A percentile compares a stretch with the other conserved stretches of the same genome.
These are phyloP conservation scores for Chymomyza caudatula DNA, from an alignment of 2,888 invertebrate genomes.

Conservation along the genomic window DNA sequence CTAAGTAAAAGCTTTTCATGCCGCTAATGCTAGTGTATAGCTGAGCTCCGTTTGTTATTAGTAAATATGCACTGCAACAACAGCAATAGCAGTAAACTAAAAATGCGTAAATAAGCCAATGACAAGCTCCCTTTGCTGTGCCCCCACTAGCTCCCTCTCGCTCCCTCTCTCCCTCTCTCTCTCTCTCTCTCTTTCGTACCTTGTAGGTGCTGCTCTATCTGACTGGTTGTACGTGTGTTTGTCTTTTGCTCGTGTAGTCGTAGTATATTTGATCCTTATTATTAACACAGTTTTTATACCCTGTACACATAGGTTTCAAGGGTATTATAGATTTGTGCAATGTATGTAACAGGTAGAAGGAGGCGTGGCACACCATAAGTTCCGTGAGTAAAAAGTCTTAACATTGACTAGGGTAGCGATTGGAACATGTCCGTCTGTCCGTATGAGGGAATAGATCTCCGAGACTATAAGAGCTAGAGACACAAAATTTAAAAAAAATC, in stretches of 20 bases:
- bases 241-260: slow-evolving; percentile 8
- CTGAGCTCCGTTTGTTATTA: neutral
- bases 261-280: slow-evolving; percentile 25
- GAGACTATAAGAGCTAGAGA: too few relatives aligned
- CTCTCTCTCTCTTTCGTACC: neutral
- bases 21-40: neutral
- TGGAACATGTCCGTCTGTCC: too few relatives aligned
- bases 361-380: too few relatives aligned
- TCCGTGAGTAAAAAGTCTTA: too few relatives aligned
- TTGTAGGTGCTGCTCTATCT: neutral
- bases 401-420: too few relatives aligned
- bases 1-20: neutral
- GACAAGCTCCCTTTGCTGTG: neutral
- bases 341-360: too few relatives aligned
- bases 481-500: too few relatives aligned
- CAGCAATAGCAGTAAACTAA: neutral
- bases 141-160: neutral
- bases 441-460: too few relatives aligned
- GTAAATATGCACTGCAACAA: neutral
- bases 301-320: too few relatives aligned
- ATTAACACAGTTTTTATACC: slow-evolving; percentile 14
- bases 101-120: neutral
- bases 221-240: neutral
- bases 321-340: too few relatives aligned
- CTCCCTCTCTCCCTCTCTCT: neutral